Evolutionary conservation across 2,888 invertebrate genomes (phyloP).

Genomic region (Morpho deidamia): DNA sequence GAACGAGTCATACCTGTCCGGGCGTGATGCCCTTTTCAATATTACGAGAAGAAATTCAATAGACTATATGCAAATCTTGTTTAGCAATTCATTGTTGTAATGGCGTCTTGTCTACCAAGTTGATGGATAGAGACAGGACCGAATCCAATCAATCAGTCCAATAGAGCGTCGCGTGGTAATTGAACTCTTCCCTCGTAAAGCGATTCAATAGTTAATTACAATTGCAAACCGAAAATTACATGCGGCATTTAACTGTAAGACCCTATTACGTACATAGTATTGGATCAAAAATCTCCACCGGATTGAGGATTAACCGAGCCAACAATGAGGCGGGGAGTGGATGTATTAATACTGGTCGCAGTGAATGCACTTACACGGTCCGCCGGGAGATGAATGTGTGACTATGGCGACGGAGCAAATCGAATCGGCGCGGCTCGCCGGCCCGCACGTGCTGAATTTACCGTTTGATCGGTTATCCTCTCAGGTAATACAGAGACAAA

Average conservation of each 20-base stretch:
- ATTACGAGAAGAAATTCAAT: conserved; percentile 1
- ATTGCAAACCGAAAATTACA: conserved; percentile 76
- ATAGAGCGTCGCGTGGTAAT: conserved; percentile 65
- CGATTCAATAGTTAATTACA: conserved; percentile 73
- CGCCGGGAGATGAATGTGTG: conserved; percentile 71
- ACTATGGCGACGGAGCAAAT: conserved; percentile 73
- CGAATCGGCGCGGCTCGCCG: conserved; percentile 64
- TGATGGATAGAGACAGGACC: conserved; percentile 55
- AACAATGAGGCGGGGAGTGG: conserved; percentile 66
- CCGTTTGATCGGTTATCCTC: conserved; percentile 46
- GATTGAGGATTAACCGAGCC: conserved; percentile 67
- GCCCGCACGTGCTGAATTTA: conserved; percentile 58
- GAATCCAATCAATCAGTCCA: conserved; percentile 71
- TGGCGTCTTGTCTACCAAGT: conserved; percentile 52
- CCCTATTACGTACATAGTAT: conserved; percentile 70
- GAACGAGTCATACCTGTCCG: background rate
- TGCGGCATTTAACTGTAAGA: conserved; percentile 68
- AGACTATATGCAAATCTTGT: conserved; percentile 9
- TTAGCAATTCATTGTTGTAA: conserved; percentile 1
- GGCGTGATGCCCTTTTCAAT: conserved; percentile 7
- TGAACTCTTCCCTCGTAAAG: conserved; percentile 68
- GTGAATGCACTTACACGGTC: conserved; percentile 75
- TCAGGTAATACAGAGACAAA: conserved; percentile 21
- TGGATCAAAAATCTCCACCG: conserved; percentile 62
- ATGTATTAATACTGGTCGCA: conserved; percentile 73